These are phyloP conservation scores for Hippopotamyrus pictus DNA, from an alignment of 2,797 vertebrate species.

Conservation along the genomic window DNA sequence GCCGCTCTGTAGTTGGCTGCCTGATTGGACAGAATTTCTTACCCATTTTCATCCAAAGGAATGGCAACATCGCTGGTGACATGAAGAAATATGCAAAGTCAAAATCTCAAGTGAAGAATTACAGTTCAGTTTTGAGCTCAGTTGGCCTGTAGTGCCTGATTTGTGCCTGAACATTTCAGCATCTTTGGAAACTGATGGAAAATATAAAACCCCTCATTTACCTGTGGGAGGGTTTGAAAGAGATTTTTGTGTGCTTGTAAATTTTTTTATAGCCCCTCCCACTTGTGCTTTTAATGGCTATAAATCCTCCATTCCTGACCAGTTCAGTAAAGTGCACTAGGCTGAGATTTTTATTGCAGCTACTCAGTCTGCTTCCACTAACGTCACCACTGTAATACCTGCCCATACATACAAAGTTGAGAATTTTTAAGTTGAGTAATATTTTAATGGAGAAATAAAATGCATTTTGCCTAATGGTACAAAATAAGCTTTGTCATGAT, in stretches of 20 bases:
- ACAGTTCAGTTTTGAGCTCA: neutral
- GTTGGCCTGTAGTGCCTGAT: neutral
- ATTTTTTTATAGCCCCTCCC: neutral
- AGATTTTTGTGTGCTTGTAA: neutral
- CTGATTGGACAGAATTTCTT: slow-evolving; percentile 10
- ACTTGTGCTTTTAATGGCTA: neutral
- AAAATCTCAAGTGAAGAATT: neutral
- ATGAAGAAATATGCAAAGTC: neutral
- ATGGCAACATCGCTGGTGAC: slow-evolving; percentile 16
- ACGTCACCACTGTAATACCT: neutral
- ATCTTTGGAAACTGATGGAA: neutral
- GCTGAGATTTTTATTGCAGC: neutral
- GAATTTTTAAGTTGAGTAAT: neutral
- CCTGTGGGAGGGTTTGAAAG: neutral
- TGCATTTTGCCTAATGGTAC: neutral
- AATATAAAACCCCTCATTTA: neutral
- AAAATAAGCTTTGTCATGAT: neutral
- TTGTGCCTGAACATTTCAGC: neutral
- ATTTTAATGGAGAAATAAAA: neutral
- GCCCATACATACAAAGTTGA: neutral
- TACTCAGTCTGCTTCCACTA: neutral
- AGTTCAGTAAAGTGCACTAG: neutral
- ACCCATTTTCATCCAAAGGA: neutral
- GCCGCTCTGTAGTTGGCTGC: slow-evolving; percentile 5
- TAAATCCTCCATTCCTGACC: neutral